These are phyloP conservation scores for Sphecodes monilicornis DNA, from an alignment of 2,888 invertebrate genomes.

Conservation along the genomic window DNA sequence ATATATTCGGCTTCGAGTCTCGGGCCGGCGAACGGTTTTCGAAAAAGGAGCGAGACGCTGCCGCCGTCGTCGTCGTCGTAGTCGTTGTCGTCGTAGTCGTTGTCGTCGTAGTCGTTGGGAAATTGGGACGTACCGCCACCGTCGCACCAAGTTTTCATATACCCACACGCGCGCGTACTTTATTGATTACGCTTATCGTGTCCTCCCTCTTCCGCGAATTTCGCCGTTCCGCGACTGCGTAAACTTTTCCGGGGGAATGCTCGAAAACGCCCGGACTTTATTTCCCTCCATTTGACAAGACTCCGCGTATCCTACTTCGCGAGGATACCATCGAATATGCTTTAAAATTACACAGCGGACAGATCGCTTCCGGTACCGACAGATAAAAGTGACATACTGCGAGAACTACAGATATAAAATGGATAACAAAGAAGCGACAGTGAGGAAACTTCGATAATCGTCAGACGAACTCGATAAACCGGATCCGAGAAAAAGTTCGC, in stretches of 20 bases:
- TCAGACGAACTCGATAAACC: slow-evolving; percentile 24
- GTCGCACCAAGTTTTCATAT: slow-evolving; percentile 57
- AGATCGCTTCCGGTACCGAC: slow-evolving; percentile 7
- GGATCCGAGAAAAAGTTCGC: slow-evolving; percentile 29
- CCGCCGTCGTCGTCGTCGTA: neutral
- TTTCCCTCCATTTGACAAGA: slow-evolving; percentile 55
- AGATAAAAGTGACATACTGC: slow-evolving; percentile 48
- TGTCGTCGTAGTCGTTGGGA: slow-evolving; percentile 14
- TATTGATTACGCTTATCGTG: slow-evolving; percentile 72
- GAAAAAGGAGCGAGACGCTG: slow-evolving; percentile 54
- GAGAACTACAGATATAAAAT: slow-evolving; percentile 16
- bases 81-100: neutral
- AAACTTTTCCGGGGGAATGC: slow-evolving; percentile 54
- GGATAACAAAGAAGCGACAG: neutral
- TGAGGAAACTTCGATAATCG: slow-evolving; percentile 31
- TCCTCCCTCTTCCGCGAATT: slow-evolving; percentile 24
- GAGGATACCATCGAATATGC: slow-evolving; percentile 54
- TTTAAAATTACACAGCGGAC: slow-evolving; percentile 48
- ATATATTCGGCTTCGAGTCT: slow-evolving; percentile 59
- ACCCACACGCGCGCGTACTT: slow-evolving; percentile 51
- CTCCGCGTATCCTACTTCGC: slow-evolving; percentile 47
- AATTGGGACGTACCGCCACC: slow-evolving; percentile 54
- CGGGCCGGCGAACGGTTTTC: slow-evolving; percentile 54
- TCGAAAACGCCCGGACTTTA: slow-evolving; percentile 55
- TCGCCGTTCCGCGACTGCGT: slow-evolving; percentile 43